A percentile compares a stretch with the other conserved stretches of the same genome.
phyloP scores from a whole-genome alignment of 2,113 vertebrate genomes.

The Ciconia boyciana region DNA sequence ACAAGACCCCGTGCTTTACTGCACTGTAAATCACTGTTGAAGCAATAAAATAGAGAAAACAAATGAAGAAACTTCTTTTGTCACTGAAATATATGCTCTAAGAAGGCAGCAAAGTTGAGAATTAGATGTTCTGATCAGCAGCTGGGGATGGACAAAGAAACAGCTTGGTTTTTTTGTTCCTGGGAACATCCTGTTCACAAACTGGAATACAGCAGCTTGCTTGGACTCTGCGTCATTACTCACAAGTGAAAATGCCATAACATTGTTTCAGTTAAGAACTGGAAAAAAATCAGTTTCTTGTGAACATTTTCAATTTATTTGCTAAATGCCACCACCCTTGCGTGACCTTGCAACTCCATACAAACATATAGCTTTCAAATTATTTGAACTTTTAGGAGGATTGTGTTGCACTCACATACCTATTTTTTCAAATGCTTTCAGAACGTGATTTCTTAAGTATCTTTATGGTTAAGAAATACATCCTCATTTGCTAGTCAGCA shows the following conservation, averaged over 20 bases:
- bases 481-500: neutral
- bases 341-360: neutral
- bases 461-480: neutral
- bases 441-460: neutral
- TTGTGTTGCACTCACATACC: neutral
- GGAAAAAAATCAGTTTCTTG: neutral
- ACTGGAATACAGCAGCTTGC: neutral
- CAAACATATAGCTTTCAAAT: neutral
- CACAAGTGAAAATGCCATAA: neutral
- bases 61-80: neutral
- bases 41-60: neutral
- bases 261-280: neutral
- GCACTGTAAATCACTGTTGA: neutral
- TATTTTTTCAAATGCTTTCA: slow-evolving; percentile 11
- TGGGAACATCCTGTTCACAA: neutral
- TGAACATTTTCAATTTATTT: neutral
- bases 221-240: neutral
- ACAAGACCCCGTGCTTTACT: neutral
- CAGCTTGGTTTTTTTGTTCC: neutral
- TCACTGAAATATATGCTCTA: neutral
- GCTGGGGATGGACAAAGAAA: neutral
- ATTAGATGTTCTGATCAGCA: neutral
- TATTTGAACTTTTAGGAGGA: neutral
- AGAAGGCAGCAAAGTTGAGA: neutral
- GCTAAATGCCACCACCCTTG: neutral